phyloP scores from a whole-genome alignment of 2,888 invertebrate genomes.

The Trissolcus brochymenae region DNA sequence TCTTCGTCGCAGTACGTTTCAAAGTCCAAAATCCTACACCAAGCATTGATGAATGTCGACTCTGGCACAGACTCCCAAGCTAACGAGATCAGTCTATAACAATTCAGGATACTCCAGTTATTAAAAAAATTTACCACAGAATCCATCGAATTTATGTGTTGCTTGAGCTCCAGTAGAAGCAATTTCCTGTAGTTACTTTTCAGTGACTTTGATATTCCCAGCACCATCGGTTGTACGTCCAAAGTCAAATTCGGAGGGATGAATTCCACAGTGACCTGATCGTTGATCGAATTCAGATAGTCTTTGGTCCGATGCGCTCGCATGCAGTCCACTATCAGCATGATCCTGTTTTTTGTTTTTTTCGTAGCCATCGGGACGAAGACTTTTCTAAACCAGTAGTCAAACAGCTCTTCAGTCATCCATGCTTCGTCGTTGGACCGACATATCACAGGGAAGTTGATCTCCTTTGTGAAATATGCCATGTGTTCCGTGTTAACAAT shows the following conservation, averaged over 20 bases:
- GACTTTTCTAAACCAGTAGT: conserved; percentile 11
- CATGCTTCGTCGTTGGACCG: conserved; percentile 14
- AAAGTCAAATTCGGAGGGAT: conserved; percentile 6
- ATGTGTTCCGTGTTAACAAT: conserved; percentile 3
- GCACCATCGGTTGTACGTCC: not conserved
- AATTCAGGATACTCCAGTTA: conserved; percentile 11
- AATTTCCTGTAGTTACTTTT: conserved; percentile 2
- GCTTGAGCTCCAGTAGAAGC: conserved; percentile 3
- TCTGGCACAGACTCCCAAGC: conserved; percentile 2
- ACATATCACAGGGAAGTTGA: conserved; percentile 10
- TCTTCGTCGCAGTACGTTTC: not conserved
- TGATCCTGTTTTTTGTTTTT: not conserved
- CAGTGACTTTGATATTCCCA: not conserved
- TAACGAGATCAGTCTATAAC: not conserved
- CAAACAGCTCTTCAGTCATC: conserved; percentile 29
- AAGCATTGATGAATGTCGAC: not conserved
- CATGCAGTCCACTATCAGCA: conserved; percentile 3
- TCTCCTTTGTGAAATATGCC: not conserved
- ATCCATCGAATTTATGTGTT: not conserved
- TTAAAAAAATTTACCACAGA: not conserved
- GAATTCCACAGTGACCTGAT: not conserved
- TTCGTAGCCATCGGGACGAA: conserved; percentile 9
- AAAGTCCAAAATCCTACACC: conserved; percentile 22
- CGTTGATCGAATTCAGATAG: conserved; percentile 9
- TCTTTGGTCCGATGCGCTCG: conserved; percentile 6